Percentiles rank a stretch among this genome's conserved stretches.
Conservation (phyloP, 2,888 invertebrate genomes). For the Ectobius pallidus region DNA sequence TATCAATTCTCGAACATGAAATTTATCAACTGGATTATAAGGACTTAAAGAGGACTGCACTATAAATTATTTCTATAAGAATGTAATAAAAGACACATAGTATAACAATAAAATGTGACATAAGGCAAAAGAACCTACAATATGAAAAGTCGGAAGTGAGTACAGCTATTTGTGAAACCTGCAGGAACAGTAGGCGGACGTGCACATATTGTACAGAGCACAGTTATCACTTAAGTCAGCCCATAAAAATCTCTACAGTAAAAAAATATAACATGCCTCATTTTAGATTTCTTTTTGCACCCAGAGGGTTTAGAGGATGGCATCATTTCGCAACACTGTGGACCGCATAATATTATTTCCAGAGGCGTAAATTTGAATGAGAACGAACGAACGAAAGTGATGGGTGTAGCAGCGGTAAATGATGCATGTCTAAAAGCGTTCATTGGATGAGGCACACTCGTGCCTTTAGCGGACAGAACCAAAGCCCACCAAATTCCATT, state of each 20-base stretch:
- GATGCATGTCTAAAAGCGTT: constrained; percentile 28
- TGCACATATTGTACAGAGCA: too few relatives aligned
- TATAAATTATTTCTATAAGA: too few relatives aligned
- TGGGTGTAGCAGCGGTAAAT: constrained; percentile 25
- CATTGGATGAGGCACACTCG: background rate
- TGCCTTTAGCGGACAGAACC: constrained; percentile 3
- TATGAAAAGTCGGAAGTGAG: too few relatives aligned
- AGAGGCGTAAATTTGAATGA: constrained; percentile 27
- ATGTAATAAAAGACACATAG: too few relatives aligned
- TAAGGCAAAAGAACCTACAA: too few relatives aligned
- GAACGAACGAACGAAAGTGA: constrained; percentile 20
- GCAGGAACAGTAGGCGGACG: too few relatives aligned
- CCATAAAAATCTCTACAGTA: background rate
- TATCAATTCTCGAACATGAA: too few relatives aligned
- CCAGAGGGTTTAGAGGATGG: background rate
- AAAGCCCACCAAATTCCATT: background rate
- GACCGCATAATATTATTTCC: constrained; percentile 21
- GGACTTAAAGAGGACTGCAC: too few relatives aligned
- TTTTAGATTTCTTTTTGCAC: background rate
- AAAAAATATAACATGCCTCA: background rate
- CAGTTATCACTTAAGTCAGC: too few relatives aligned
- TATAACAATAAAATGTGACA: too few relatives aligned
- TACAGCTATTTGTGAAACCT: too few relatives aligned
- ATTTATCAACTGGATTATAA: too few relatives aligned
- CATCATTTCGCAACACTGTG: constrained; percentile 8